Evolutionary conservation across 2,113 vertebrate species (phyloP).

Genomic region (Pollachius pollachius): DNA sequence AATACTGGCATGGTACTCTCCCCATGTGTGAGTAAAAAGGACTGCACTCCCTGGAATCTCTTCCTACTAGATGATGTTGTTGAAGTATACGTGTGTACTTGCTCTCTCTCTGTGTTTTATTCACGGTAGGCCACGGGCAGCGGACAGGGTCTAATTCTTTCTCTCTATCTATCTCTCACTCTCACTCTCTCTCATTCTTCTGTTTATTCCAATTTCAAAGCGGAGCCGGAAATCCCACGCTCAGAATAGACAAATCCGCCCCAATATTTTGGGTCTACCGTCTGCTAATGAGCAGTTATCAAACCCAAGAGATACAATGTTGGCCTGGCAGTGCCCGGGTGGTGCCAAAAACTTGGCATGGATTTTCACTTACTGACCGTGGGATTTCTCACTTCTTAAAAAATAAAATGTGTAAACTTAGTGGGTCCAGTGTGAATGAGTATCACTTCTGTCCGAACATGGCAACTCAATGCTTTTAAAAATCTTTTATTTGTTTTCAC

Average conservation of each 20-base stretch:
- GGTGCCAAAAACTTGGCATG: no score
- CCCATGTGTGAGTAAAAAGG: slow-evolving; percentile 64
- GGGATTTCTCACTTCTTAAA: no score
- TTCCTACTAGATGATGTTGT: slow-evolving; percentile 55
- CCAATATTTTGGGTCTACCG: no score
- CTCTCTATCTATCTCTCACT: no score
- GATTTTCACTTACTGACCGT: no score
- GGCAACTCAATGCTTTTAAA: slow-evolving; percentile 77
- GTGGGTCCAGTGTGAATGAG: slow-evolving; percentile 76
- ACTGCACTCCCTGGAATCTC: slow-evolving; percentile 84
- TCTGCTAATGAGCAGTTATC: no score
- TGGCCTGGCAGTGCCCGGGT: no score
- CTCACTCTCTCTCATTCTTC: slow-evolving; percentile 40
- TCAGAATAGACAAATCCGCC: no score
- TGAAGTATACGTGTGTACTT: slow-evolving; percentile 62
- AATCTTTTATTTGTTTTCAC: slow-evolving; percentile 27
- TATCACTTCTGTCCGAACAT: slow-evolving; percentile 72
- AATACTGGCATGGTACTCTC: slow-evolving; percentile 92
- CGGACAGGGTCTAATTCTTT: slow-evolving; percentile 57
- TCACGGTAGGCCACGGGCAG: slow-evolving; percentile 62
- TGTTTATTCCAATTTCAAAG: slow-evolving; percentile 63
- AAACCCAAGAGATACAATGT: no score
- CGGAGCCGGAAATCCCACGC: slow-evolving; percentile 36
- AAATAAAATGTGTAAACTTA: slow-evolving; percentile 52
- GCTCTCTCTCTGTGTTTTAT: slow-evolving; percentile 59